Evolutionary conservation across 2,888 invertebrate species (phyloP), one percentile per base, ranked within the genome.

Genomic region (Macaria liturata): DNA sequence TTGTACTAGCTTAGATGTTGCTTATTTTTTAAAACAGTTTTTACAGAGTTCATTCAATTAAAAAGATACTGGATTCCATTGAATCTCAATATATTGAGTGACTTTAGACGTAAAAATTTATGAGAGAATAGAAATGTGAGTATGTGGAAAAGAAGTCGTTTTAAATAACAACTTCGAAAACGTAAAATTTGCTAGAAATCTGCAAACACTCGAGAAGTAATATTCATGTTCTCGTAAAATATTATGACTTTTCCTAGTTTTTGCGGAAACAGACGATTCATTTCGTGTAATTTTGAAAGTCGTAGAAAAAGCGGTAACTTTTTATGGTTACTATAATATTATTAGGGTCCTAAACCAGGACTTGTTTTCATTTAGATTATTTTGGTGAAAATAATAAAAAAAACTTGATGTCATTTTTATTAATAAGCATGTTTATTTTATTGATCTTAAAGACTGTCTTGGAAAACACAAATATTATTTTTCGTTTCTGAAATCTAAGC

Each of bases 221-320:
- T 53, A 55, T 61, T 68, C 66, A 54, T 67, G 63, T 57, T 62
- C 65, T 65, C 71, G 62, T 72, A 72, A 75, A 74, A 73, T 65
- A 66, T 64, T 73, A 74, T 64, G 66, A 69, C 66, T 51, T 59
- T 42, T 51, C 51, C 49, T 61, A 65, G 61, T 63, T 65, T 61
- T 62, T 57, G 60, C 50, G 59, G 59, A 61, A 58, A 61, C 62
- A 59, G 62, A 62, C 57, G 60, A 52, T 54, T 60, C 51, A 61
- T 60, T 65, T 62, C 53, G 53, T 66, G 57, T 66, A 62, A 65
- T 65, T 66, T 62, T 54, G 59, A 59, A 68, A 66, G 61, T 62
- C 65, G 54, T 63, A 57, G 53, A 62, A 65, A 54, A 58, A 54
- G 60, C 57, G 59, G 62, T 68, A 57, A 64, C 61, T 64, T 67